These are phyloP conservation scores for Diploptera punctata DNA, from an alignment of 2,888 invertebrate genomes.

Conservation along the genomic window DNA sequence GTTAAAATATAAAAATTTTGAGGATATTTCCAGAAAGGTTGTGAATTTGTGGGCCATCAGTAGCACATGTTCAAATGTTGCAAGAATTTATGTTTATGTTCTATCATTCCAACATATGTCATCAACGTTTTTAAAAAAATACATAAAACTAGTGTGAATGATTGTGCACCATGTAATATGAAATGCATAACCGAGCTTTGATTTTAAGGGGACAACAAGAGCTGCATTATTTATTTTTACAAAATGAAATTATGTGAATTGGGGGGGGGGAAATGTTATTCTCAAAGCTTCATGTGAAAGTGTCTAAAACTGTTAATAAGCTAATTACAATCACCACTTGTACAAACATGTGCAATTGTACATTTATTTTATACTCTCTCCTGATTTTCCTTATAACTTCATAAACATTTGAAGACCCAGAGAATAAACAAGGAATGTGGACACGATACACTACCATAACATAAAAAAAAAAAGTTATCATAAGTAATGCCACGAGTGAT, in stretches of 20 bases:
- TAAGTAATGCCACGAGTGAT: too few species aligned
- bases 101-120: slow-evolving; percentile 38
- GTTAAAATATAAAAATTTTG: slow-evolving; percentile 16
- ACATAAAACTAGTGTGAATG: slow-evolving; percentile 30
- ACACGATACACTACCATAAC: too few species aligned
- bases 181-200: not conserved
- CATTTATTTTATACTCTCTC: too few species aligned
- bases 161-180: slow-evolving; percentile 37
- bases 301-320: not conserved
- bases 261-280: not conserved
- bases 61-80: slow-evolving; percentile 10
- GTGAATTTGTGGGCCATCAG: slow-evolving; percentile 33
- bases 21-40: slow-evolving; percentile 34
- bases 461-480: too few species aligned
- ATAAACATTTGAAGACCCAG: too few species aligned
- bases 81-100: slow-evolving; percentile 20
- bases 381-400: too few species aligned
- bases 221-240: not conserved
- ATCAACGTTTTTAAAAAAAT: slow-evolving; percentile 30
- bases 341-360: not conserved
- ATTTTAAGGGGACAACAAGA: not conserved
- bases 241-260: not conserved
- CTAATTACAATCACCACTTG: slow-evolving; percentile 4
- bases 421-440: too few species aligned
- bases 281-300: not conserved